Conservation (phyloP, 2,113 vertebrate genomes). For the Mastomys natalensis region DNA sequence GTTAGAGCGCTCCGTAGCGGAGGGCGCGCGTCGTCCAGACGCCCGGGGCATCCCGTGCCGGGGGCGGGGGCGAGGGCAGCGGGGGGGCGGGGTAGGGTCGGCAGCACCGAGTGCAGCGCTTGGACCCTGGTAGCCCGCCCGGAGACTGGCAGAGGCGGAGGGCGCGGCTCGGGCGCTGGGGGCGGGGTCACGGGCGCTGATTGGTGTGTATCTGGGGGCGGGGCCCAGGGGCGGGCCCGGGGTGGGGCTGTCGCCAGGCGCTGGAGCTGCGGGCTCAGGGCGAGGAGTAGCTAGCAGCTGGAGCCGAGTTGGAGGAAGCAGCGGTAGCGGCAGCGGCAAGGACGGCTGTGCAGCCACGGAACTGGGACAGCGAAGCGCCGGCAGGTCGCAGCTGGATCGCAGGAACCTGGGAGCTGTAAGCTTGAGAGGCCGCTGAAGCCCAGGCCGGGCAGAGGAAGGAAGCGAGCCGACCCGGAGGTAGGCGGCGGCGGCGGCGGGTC, state of each 20-base stretch:
- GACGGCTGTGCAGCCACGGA: not conserved
- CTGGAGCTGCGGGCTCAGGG: constrained; percentile 38
- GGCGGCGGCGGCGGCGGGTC: constrained; percentile 54
- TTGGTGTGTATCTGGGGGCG: constrained; percentile 54
- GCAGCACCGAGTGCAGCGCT: not conserved
- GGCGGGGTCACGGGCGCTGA: constrained; percentile 35
- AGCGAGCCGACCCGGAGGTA: constrained; percentile 66
- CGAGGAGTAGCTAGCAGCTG: constrained; percentile 53
- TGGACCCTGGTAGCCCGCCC: not conserved
- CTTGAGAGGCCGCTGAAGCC: constrained; percentile 14
- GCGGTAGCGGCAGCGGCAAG: not conserved
- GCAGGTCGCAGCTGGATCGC: accelerated
- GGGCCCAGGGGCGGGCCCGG: not conserved
- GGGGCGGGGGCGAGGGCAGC: constrained; percentile 30
- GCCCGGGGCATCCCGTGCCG: constrained; percentile 48
- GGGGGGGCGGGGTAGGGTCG: not conserved
- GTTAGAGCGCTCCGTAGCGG: not conserved
- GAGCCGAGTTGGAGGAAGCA: constrained; percentile 75
- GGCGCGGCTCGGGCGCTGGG: not conserved
- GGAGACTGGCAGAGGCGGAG: not conserved
- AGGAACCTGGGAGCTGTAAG: not conserved
- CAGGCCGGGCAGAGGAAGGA: constrained; percentile 63
- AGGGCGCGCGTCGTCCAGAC: not conserved
- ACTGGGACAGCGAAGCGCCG: not conserved
- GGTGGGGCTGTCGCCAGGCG: constrained; percentile 30